A percentile compares a stretch with the other conserved stretches of the same genome.
Evolutionary conservation across 2,888 invertebrate species (phyloP).

Genomic region (Cataglyphis livida): DNA sequence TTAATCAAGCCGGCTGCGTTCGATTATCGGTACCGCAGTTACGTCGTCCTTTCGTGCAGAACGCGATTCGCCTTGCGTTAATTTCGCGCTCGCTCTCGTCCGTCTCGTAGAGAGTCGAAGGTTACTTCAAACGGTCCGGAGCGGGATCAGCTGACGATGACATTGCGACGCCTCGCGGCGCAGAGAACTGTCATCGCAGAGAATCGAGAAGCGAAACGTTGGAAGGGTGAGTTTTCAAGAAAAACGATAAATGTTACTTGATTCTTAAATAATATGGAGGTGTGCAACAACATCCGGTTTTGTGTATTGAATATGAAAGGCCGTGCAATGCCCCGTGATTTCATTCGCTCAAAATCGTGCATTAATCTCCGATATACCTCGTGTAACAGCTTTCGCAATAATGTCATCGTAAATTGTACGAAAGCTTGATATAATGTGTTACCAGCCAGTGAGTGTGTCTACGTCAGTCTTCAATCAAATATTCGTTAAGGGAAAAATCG

Average conservation of each 20-base stretch:
- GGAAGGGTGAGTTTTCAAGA: background rate
- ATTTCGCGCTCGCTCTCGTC: conserved; percentile 42
- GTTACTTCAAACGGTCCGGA: conserved; percentile 5
- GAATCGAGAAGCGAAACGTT: background rate
- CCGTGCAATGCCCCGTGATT: background rate
- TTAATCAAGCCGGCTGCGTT: conserved; percentile 48
- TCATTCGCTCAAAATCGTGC: background rate
- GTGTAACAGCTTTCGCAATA: background rate
- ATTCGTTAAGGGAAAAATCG: background rate
- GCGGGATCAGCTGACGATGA: background rate
- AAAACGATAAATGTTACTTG: background rate
- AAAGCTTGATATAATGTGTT: background rate
- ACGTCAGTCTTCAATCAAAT: background rate
- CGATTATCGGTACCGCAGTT: conserved; percentile 47
- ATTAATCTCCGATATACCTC: background rate
- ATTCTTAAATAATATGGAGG: background rate
- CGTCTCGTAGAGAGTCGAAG: background rate
- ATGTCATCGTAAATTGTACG: background rate
- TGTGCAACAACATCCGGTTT: background rate
- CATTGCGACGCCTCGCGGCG: background rate
- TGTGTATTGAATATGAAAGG: background rate
- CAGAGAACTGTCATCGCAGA: background rate
- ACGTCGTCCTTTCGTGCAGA: conserved; percentile 46
- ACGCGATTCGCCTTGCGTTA: conserved; percentile 46
- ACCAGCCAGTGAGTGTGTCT: background rate